phyloP scores from a whole-genome alignment of 2,797 vertebrate genomes.

The Petrocephalus sullivani region DNA sequence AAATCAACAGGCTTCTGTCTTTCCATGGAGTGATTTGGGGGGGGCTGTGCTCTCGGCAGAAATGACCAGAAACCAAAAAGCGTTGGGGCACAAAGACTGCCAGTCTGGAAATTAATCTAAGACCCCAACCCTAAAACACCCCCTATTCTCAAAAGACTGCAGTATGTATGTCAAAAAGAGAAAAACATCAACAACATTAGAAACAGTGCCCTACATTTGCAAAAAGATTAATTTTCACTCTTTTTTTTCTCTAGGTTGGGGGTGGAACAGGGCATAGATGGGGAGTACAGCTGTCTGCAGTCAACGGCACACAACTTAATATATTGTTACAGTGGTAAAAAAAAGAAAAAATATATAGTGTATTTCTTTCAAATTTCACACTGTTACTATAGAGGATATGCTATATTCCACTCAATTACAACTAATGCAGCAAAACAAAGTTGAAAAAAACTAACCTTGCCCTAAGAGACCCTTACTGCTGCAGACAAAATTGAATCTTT shows the following conservation, averaged over 20 bases:
- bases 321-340: conserved; percentile 76
- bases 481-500: conserved; percentile 59
- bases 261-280: not conserved
- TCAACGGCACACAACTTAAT: conserved; percentile 72
- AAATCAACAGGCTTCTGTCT: conserved; percentile 50
- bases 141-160: conserved; percentile 39
- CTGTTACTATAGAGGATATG: conserved; percentile 71
- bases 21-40: conserved; percentile 42
- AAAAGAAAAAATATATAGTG: conserved; percentile 58
- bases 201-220: conserved; percentile 63
- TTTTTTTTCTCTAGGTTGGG: conserved; percentile 38
- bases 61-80: conserved; percentile 46
- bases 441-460: conserved; percentile 50
- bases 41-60: conserved; percentile 33
- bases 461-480: conserved; percentile 67
- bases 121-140: conserved; percentile 45
- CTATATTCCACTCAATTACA: conserved; percentile 72
- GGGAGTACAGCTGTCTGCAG: conserved; percentile 58
- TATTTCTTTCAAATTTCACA: conserved; percentile 64
- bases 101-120: conserved; percentile 40
- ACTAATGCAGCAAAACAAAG: conserved; percentile 67
- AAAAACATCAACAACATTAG: conserved; percentile 65
- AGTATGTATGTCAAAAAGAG: conserved; percentile 58
- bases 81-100: conserved; percentile 44
- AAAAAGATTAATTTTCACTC: conserved; percentile 47